Evolutionary conservation across 1,140 invertebrate genomes (phyloP), one percentile per base, ranked within the genome.

Genomic region (Eurosta solidaginis): DNA sequence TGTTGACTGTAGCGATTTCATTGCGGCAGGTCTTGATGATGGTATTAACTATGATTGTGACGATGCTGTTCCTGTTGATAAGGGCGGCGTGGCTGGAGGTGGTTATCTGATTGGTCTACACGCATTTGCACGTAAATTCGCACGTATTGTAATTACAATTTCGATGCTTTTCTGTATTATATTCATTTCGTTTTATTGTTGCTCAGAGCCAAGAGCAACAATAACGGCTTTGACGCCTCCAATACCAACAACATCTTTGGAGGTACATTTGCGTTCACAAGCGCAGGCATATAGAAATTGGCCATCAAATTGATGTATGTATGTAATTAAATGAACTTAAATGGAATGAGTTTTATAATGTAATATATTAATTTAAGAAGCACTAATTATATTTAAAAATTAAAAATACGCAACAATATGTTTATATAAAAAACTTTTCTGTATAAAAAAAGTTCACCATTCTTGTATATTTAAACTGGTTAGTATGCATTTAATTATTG

Each of bases 121-220:
- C 78, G 85, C 85, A 80, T 84, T 86, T 49, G 83, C 85, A 49
- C 81, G 85, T 73, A 86, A 86, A 84, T 80, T 86, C n/a, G 81
- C 84, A 20, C 85, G 85, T 10, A 78, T 86, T 47, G 77, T 84
- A 10, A 80, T 86, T 6, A 84, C 85, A n/a, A 74, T 86, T 40
- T 83, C 82, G 36, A 77, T 86, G 78, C 79, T 86, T 12, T 83
- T 82, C 75, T 81, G 82, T 78, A 86, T 86, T 36, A 54, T 86
- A 52, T 81, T 83, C 42, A 50, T 79, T 52, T 54, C 78, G 52
- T 79, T 77, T 54, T 79, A 79, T 75, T 74, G 77, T 29, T 79
- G 76, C 49, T 79, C 78, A 17, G 74, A 54, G 20, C 44, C 78
- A 22, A 74, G 78, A 4, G 49, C 73, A 75, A 75, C 36, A 36